A percentile compares a stretch with the other conserved stretches of the same genome.
These are phyloP conservation scores for Tyto alba DNA, from an alignment of 2,113 vertebrate genomes.

Conservation along the genomic window DNA sequence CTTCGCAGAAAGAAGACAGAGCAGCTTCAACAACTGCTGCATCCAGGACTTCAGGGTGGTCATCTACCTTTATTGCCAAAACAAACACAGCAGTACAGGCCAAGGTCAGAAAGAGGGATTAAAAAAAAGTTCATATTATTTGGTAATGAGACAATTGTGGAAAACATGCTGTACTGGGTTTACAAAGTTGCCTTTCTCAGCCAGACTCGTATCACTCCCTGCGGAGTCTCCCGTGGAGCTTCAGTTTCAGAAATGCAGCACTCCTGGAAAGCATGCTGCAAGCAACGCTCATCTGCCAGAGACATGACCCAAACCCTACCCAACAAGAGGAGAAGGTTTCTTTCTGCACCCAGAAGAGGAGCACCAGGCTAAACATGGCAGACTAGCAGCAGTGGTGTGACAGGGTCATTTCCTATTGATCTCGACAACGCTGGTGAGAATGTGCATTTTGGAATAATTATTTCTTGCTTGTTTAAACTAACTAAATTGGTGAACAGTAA, in stretches of 20 bases:
- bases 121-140: background rate
- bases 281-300: background rate
- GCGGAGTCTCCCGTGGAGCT: background rate
- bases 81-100: background rate
- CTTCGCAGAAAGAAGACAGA: conserved; percentile 90
- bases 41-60: conserved; percentile 92
- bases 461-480: background rate
- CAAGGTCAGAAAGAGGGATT: background rate
- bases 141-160: background rate
- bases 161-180: background rate
- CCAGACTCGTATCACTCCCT: background rate
- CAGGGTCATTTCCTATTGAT: background rate
- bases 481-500: background rate
- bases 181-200: background rate
- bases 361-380: background rate
- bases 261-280: background rate
- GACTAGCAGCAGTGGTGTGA: background rate
- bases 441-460: background rate
- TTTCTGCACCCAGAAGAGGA: background rate
- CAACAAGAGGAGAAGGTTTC: background rate
- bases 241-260: background rate
- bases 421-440: background rate
- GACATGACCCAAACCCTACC: background rate
- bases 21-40: conserved; percentile 96
- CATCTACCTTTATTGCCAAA: conserved; percentile 82